These are phyloP conservation scores for Drosophila pseudotakahashii DNA, from an alignment of 2,888 invertebrate genomes.

Conservation along the genomic window DNA sequence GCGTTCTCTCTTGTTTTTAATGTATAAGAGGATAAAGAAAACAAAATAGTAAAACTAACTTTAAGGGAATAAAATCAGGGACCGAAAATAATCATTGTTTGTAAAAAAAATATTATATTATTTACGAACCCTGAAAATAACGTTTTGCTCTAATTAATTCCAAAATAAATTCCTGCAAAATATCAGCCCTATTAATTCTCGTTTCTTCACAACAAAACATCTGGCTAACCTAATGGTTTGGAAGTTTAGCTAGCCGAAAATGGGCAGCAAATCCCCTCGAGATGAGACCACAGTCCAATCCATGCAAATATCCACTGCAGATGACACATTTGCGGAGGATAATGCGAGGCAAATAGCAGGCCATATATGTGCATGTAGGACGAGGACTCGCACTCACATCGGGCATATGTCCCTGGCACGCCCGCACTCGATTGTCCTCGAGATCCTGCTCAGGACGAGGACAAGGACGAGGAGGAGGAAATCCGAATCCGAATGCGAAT, in stretches of 20 bases:
- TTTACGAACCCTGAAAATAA: no score
- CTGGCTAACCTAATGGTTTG: constrained; percentile 30
- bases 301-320: constrained; percentile 64
- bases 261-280: constrained; percentile 6
- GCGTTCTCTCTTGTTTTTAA: no score
- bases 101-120: no score
- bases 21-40: no score
- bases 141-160: not conserved
- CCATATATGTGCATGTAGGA: constrained; percentile 3
- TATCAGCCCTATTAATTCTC: not conserved
- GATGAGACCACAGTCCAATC: constrained; percentile 6
- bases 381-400: constrained; percentile 9
- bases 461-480: not conserved
- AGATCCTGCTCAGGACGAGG: constrained; percentile 13
- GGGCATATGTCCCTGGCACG: constrained; percentile 63
- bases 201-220: not conserved
- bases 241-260: constrained; percentile 16
- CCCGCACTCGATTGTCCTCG: constrained; percentile 64
- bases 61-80: no score
- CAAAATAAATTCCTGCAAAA: no score
- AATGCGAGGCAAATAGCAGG: constrained; percentile 49
- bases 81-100: no score
- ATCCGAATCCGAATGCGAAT: constrained; percentile 21
- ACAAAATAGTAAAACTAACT: no score
- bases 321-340: constrained; percentile 62